phyloP scores from a whole-genome alignment of 2,113 vertebrate species.

The Verasper variegatus region DNA sequence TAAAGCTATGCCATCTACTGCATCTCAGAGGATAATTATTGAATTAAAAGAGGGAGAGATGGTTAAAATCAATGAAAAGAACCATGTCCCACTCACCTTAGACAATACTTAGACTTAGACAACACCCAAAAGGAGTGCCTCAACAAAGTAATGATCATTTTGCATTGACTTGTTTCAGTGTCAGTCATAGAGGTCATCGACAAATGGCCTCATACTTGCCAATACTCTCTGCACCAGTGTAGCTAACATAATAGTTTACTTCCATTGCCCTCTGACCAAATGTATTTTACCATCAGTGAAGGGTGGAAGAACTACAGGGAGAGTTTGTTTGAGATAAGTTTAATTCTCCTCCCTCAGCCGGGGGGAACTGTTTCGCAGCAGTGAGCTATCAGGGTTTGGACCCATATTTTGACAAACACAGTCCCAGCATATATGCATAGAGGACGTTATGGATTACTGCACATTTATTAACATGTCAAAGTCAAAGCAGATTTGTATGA shows the following conservation, averaged over 20 bases:
- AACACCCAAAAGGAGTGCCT: neutral
- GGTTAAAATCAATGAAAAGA: no score
- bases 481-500: slow-evolving; percentile 56
- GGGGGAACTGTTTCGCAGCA: slow-evolving; percentile 8
- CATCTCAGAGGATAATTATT: no score
- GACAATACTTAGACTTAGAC: neutral
- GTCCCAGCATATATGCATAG: neutral
- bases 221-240: neutral
- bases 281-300: slow-evolving; percentile 2
- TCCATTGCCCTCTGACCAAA: neutral
- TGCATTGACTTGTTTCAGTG: neutral
- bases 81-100: neutral
- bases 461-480: slow-evolving; percentile 59
- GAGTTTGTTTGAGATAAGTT: slow-evolving; percentile 15
- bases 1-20: no score
- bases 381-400: neutral
- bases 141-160: neutral
- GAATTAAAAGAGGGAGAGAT: no score
- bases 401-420: slow-evolving; percentile 13
- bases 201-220: neutral
- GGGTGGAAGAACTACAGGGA: slow-evolving; percentile 13
- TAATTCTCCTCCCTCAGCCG: slow-evolving; percentile 20
- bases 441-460: slow-evolving; percentile 59
- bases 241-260: neutral
- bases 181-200: neutral